A percentile compares a stretch with the other conserved stretches of the same genome.
These are phyloP conservation scores for Notodonta ziczac DNA, from an alignment of 2,888 invertebrate genomes.

Conservation along the genomic window DNA sequence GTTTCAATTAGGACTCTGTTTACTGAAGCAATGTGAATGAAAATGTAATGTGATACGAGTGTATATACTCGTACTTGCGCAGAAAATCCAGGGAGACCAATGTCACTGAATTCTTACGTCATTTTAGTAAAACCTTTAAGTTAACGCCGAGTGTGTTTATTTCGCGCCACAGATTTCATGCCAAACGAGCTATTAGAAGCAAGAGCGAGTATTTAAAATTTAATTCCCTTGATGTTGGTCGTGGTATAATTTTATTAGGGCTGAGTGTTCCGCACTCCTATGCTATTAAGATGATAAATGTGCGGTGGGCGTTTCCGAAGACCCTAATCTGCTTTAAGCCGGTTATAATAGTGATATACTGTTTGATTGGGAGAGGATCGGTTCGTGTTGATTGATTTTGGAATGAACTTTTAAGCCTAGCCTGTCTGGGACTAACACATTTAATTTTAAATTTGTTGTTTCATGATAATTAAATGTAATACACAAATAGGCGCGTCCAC, in stretches of 20 bases:
- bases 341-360: conserved; percentile 9
- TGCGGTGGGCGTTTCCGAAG: conserved; percentile 39
- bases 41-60: too few relatives aligned
- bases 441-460: too few relatives aligned
- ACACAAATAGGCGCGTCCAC: too few relatives aligned
- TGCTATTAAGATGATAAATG: conserved; percentile 58
- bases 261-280: conserved; percentile 42
- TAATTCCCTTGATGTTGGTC: conserved; percentile 48
- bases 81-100: too few relatives aligned
- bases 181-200: conserved; percentile 39
- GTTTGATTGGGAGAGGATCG: not conserved
- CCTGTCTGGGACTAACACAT: too few relatives aligned
- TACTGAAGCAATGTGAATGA: too few relatives aligned
- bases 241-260: conserved; percentile 55
- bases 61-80: too few relatives aligned
- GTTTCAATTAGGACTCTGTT: too few relatives aligned
- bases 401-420: not conserved
- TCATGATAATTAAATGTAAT: too few relatives aligned
- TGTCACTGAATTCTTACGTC: too few relatives aligned
- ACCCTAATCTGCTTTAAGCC: conserved; percentile 47
- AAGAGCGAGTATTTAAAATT: conserved; percentile 48
- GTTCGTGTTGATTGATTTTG: conserved; percentile 8
- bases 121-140: too few relatives aligned
- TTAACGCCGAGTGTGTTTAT: conserved; percentile 6
- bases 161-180: conserved; percentile 38